A percentile compares a stretch with the other conserved stretches of the same genome.
These are phyloP conservation scores for Dryas iulia DNA, from an alignment of 1,140 invertebrate genomes.

Conservation along the genomic window DNA sequence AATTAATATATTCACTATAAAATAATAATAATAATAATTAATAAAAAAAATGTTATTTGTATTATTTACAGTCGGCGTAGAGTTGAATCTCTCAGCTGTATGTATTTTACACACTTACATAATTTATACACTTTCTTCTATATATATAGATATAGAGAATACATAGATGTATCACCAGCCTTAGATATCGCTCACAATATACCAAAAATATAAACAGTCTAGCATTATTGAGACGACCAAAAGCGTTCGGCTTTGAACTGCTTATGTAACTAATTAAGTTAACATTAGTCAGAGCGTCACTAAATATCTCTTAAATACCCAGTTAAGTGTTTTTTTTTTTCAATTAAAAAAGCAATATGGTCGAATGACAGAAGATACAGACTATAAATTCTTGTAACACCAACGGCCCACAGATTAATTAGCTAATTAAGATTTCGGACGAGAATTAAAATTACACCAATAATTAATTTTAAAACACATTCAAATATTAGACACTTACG, in stretches of 20 bases:
- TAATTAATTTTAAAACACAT: not conserved
- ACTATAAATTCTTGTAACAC: not conserved
- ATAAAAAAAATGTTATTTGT: constrained; percentile 15
- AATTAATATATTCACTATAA: constrained; percentile 13
- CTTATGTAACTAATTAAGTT: constrained; percentile 13
- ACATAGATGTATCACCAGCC: constrained; percentile 71
- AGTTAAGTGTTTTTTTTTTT: not conserved
- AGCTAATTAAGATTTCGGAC: not conserved
- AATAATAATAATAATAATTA: too few species aligned
- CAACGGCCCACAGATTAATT: too few species aligned
- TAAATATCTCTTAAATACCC: constrained; percentile 21
- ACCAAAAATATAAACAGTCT: constrained; percentile 51
- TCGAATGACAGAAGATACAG: not conserved
- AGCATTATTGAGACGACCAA: constrained; percentile 41
- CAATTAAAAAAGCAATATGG: not conserved
- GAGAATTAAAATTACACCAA: not conserved
- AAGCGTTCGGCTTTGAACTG: constrained; percentile 27
- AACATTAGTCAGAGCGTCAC: constrained; percentile 14
- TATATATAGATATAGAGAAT: constrained; percentile 52
- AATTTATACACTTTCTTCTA: constrained; percentile 54
- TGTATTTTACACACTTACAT: constrained; percentile 63
- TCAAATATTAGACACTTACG: not conserved
- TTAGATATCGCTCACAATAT: constrained; percentile 57
- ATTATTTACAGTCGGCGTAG: constrained; percentile 49
- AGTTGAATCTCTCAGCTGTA: constrained; percentile 68